Evolutionary conservation across 2,113 vertebrate genomes (phyloP), one percentile per base, ranked within the genome.

Genomic region (Psettodes erumei): DNA sequence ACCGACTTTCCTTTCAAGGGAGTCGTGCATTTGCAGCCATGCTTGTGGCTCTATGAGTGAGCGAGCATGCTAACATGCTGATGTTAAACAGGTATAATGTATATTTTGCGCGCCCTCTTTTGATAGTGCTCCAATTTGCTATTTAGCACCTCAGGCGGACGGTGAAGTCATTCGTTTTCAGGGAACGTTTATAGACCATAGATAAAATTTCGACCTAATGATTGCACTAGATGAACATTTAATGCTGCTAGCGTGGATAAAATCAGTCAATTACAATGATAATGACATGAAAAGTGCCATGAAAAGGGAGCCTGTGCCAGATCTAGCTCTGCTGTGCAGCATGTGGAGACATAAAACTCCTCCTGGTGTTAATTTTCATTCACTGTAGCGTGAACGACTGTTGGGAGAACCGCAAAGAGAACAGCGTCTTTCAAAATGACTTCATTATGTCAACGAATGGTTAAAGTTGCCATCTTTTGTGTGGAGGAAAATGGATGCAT

Each of bases 401-500:
- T 12, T 8, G 47, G 10, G 0, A 32, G 7, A 23, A 47, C 47
- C 21, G 28, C n/a, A 1, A 19, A 32, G 21, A 76, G 1, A 16
- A 9, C 2, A 38, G 4, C 2, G 6, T 28, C 58, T 67, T 45
- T 71, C 25, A 10, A 33, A 67, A 33, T 69, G n/a, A n/a, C n/a
- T n/a, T n/a, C n/a, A n/a, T n/a, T n/a, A n/a, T n/a, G n/a, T n/a
- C n/a, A n/a, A n/a, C n/a, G n/a, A 58, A 43, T 51, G 19, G 19
- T 60, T 12, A 21, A 63, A 2, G n/a, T 30, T 45, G 27, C 43
- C 6, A 37, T 50, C 15, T 45, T 58, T 71, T 58, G 13, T 67
- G 19, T 13, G 19, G 33, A 45, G 15, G 23, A 43, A 64, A 66
- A 13, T 48, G 69, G n/a, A 71, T 86, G 54, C 3, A 83, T 78